Base-by-base conservation (phyloP, 1,140 invertebrate species). In the Teleopsis dalmanni region DNA sequence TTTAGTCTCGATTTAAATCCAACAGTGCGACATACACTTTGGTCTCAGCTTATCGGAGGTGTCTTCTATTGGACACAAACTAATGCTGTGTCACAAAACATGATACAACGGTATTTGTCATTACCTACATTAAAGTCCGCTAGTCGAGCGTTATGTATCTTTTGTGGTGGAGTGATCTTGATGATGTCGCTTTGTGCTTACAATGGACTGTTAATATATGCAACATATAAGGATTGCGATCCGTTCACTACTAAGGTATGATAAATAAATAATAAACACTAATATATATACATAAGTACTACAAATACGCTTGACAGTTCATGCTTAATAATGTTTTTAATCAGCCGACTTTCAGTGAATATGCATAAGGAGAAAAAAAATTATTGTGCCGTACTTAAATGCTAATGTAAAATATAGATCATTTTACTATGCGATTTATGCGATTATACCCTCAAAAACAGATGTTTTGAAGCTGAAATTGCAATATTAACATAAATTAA, bases 61-160 rank as follows among this genome's bases (percentile, higher is more conserved):
- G 77, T 81, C 22, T 74, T 89, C 52, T 88, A 87, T 53, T 90
- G 86, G 85, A 71, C 88, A 2, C 68, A 71, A 47, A 76, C 79
- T 26, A 87, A 86, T 56, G 82, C 82, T 1, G 81, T 88, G 6
- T 89, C 87, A 61, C 88, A 91, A 58, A 88, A 78, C 52, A 88
- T 79, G 84, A 81, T 79, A 49, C 85, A 85, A 56, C 69, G 82
- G 36, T 85, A 84, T 59, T 64, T 85, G 6, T 69, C 83, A 0
- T 60, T 85, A 35, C 82, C 84, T 1, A 84, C 75, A 1, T 62
- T 88, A 1, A 72, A 70, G 21, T 75, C 80, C 21, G 86, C 80
- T 5, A 75, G 76, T 52, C 75, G 74, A 19, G 80, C 81, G 11
- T 63, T 84, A 8, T 75, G 75, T 65, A 62, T 76, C 13, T 83